A percentile compares a stretch with the other conserved stretches of the same genome.
phyloP scores from a whole-genome alignment of 2,113 vertebrate species.

The Solenodon paradoxus region DNA sequence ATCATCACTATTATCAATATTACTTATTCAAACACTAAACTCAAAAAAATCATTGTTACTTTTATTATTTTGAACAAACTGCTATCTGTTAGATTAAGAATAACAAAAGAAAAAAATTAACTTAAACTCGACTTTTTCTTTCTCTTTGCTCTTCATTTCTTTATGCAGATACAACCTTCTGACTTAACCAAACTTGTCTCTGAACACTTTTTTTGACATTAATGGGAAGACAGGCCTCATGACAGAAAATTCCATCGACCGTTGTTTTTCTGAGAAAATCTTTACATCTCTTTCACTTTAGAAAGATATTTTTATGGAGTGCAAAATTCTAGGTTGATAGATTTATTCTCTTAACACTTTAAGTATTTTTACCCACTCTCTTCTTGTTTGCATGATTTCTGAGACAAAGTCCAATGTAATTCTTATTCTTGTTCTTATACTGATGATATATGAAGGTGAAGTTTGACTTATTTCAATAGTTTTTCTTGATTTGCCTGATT shows the following conservation, averaged over 20 bases:
- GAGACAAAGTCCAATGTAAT: too few relatives aligned
- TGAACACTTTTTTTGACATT: neutral
- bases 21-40: neutral
- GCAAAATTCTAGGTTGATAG: neutral
- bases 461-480: neutral
- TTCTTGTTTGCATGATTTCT: too few relatives aligned
- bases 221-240: neutral
- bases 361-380: too few relatives aligned
- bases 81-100: too few relatives aligned
- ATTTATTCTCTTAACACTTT: neutral
- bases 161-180: neutral
- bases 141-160: neutral
- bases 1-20: too few relatives aligned
- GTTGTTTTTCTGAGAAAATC: neutral
- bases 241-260: neutral
- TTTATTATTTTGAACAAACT: too few relatives aligned
- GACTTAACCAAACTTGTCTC: neutral
- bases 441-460: too few relatives aligned
- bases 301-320: neutral
- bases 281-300: neutral
- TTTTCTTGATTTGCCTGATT: neutral
- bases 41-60: neutral
- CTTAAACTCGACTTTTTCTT: neutral
- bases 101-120: neutral
- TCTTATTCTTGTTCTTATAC: too few relatives aligned